Evolutionary conservation across 64 coral and sea anemone species (phyloP).

Genomic region (Trachythela sp.): DNA sequence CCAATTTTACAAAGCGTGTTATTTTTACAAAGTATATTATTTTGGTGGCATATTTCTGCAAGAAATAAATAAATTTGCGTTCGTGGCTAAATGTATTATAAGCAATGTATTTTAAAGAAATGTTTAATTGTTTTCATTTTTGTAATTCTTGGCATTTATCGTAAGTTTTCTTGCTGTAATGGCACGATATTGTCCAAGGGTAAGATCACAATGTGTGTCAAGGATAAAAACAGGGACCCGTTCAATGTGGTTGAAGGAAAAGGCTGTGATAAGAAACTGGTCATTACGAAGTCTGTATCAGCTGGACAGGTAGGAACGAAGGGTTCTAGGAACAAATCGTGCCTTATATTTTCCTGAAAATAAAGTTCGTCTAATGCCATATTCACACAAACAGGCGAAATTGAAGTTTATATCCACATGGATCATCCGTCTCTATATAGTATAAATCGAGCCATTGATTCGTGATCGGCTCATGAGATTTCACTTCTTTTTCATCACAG

Average conservation of each 20-base stretch:
- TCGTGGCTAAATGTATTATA: neutral
- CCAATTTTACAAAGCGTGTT: neutral
- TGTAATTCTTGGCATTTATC: neutral
- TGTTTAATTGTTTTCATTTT: neutral
- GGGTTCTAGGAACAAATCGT: neutral
- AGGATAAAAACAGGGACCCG: neutral
- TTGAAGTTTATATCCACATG: too few species aligned
- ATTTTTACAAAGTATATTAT: neutral
- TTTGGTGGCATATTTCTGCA: neutral
- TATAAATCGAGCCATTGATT: too few species aligned
- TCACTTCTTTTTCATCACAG: neutral
- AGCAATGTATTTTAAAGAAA: neutral
- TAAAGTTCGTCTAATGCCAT: too few species aligned
- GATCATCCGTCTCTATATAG: too few species aligned
- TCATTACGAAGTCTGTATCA: neutral
- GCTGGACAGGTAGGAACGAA: neutral
- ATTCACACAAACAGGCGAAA: too few species aligned
- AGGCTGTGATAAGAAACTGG: neutral
- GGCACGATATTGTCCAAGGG: neutral
- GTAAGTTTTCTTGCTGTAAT: neutral
- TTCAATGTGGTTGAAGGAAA: neutral
- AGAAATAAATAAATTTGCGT: neutral
- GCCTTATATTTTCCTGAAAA: too few species aligned
- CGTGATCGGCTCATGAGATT: too few species aligned
- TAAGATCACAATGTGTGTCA: neutral